Conservation (phyloP, 1,140 invertebrate species). For the Aphaenogaster ashmeadi region DNA sequence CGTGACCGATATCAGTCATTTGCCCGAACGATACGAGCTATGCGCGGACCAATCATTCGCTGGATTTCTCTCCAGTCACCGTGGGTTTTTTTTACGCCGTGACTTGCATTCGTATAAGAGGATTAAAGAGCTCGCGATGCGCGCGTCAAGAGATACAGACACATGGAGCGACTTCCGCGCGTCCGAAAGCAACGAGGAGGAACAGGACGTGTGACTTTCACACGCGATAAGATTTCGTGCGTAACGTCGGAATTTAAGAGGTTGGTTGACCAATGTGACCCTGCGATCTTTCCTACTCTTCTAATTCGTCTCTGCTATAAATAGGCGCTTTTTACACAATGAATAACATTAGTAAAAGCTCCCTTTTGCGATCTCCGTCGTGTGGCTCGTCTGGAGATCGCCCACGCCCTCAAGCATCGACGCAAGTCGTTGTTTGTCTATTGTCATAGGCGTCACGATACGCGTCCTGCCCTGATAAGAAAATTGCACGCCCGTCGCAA, state of each 20-base stretch:
- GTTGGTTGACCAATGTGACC: not conserved
- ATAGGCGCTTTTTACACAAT: not conserved
- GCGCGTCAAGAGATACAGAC: slow-evolving; percentile 2
- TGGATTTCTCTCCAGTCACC: slow-evolving; percentile 10
- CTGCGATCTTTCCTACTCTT: not conserved
- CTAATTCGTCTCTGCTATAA: not conserved
- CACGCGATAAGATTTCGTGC: not conserved
- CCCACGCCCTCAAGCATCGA: slow-evolving; percentile 44
- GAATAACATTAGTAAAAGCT: slow-evolving; percentile 72
- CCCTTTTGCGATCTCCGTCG: slow-evolving; percentile 35
- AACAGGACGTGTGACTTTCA: not conserved
- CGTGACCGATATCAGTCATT: slow-evolving; percentile 32
- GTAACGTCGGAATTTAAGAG: not conserved
- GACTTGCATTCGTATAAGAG: slow-evolving; percentile 42
- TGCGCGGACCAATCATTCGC: not conserved
- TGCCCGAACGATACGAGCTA: not conserved
- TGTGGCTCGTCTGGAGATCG: not conserved
- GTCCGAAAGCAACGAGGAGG: not conserved
- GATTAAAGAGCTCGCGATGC: slow-evolving; percentile 49
- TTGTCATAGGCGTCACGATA: slow-evolving; percentile 42
- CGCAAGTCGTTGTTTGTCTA: slow-evolving; percentile 56
- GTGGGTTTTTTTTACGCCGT: slow-evolving; percentile 3
- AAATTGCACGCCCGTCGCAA: not conserved
- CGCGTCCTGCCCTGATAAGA: not conserved
- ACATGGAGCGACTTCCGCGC: not conserved